Evolutionary conservation across 1,140 invertebrate species (phyloP), one percentile per base, ranked within the genome.

Genomic region (Neotoxoptera formosana): DNA sequence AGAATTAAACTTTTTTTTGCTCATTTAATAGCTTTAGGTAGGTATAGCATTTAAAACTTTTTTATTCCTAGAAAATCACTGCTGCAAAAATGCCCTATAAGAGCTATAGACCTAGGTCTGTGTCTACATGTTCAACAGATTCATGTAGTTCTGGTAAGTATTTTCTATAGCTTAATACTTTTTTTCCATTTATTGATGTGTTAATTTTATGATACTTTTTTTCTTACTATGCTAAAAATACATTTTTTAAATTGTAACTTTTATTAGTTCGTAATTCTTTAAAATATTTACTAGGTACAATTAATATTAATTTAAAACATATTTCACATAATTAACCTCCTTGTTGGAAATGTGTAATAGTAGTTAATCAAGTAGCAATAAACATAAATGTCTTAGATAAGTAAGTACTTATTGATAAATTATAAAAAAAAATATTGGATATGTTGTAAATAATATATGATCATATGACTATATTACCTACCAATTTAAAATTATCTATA

Each of bases 101-200:
- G 36, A 93, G 76, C n/a, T 53, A 93, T 36, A 93, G 76, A 23
- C 76, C 76, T 14, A 67, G 91, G 17, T 93, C 91, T 36, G 34
- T 93, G 48, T 93, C 91, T 56, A 93, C 91, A 4, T 93, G 76
- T 56, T 84, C 91, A 30, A 84, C 91, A 53, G 91, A 93, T 86
- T 84, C 91, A 1, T 93, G 67, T 84, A 84, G 67, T 25, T 84
- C 45, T 45, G 41, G 91, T 93, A 86, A 83, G 56, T 21, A 45
- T n/a, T 36, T 89, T 36, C 0, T 56, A 67, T 67, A 11, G 9
- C 60, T 7, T 67, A n/a, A 67, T 67, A 67, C 3, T n/a, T 67
- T 67, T 76, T 76, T 76, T n/a, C 6, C 6, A n/a, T 34, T 4
- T n/a, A 67, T 76, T 76, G 6, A 20, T 76, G 51, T 53, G 21